Evolutionary conservation across 2,888 invertebrate species (phyloP).

Genomic region (Leucophora obtusa): DNA sequence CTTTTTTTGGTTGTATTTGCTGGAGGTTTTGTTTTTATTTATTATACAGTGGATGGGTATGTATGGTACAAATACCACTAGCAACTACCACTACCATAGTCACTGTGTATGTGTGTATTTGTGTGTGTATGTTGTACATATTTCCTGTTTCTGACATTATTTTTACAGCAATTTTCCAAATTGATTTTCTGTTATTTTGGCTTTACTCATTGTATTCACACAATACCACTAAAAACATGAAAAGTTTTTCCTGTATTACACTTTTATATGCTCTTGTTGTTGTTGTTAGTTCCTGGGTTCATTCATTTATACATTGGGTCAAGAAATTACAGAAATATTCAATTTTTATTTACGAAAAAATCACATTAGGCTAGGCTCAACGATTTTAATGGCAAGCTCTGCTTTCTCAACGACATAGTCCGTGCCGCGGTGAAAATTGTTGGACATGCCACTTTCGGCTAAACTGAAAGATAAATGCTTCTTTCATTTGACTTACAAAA

Average conservation of each 20-base stretch:
- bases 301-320: slow-evolving; percentile 9
- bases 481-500: too few relatives aligned
- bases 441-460: too few relatives aligned
- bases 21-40: slow-evolving; percentile 28
- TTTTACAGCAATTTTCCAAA: slow-evolving; percentile 64
- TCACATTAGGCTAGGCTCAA: too few relatives aligned
- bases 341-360: too few relatives aligned
- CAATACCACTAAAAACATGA: slow-evolving; percentile 32
- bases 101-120: slow-evolving; percentile 25
- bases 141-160: slow-evolving; percentile 65
- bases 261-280: neutral
- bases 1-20: slow-evolving; percentile 29
- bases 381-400: too few relatives aligned
- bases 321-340: slow-evolving; percentile 6
- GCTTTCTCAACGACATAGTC: too few relatives aligned
- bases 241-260: slow-evolving; percentile 38
- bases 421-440: too few relatives aligned
- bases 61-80: neutral
- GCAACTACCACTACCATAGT: neutral
- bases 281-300: slow-evolving; percentile 8
- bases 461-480: too few relatives aligned
- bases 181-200: slow-evolving; percentile 62
- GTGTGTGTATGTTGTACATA: slow-evolving; percentile 31
- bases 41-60: neutral
- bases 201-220: slow-evolving; percentile 53